phyloP scores from a whole-genome alignment of 2,113 vertebrate species.

The Rhynchopsitta pachyrhyncha region DNA sequence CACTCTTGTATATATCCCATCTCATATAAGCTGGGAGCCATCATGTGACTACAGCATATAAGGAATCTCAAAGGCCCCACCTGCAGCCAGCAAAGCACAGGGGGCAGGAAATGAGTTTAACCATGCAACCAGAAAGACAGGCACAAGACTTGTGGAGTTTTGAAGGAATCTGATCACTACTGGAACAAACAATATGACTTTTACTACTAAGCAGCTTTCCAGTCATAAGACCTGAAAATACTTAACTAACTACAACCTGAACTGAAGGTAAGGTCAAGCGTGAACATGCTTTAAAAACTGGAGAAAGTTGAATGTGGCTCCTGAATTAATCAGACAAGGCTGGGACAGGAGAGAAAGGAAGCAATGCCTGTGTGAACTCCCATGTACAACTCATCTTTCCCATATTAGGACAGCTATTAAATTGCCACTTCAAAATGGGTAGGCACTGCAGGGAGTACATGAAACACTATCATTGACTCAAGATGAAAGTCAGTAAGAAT shows the following conservation, averaged over 20 bases:
- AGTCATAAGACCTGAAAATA: background rate
- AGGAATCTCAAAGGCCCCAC: background rate
- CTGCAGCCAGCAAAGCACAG: background rate
- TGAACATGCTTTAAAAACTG: background rate
- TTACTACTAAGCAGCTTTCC: background rate
- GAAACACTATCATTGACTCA: accelerated
- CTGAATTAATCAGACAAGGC: background rate
- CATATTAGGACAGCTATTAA: background rate
- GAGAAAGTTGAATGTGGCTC: background rate
- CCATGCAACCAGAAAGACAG: background rate
- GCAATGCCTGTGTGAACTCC: background rate
- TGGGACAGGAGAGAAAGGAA: background rate
- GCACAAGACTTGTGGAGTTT: background rate
- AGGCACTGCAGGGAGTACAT: background rate
- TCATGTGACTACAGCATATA: background rate
- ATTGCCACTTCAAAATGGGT: background rate
- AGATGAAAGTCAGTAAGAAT: background rate
- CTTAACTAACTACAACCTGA: background rate
- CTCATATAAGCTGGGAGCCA: background rate
- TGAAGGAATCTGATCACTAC: background rate
- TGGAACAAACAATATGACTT: background rate
- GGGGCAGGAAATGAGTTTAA: background rate
- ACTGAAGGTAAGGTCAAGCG: background rate
- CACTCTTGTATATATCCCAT: background rate
- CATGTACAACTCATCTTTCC: background rate